Evolutionary conservation across 2,797 vertebrate species (phyloP), one percentile per base, ranked within the genome.

Genomic region (Lepidocolaptes lacrymiger): DNA sequence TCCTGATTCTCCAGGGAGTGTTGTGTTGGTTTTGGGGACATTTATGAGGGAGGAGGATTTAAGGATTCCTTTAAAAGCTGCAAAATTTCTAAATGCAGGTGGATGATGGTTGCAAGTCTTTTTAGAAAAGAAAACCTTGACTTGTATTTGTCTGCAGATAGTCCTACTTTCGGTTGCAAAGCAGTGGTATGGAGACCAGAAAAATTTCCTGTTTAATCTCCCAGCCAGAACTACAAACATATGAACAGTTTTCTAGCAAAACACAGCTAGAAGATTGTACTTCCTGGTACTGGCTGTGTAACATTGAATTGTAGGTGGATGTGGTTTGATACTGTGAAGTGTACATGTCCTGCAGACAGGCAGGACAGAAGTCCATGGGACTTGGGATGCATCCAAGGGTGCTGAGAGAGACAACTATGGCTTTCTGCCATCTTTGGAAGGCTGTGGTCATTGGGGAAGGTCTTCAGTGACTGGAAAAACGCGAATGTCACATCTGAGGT

Each of bases 21-120:
- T 76, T 89, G 46, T 79, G 88, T 95, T 94, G 74, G 13, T 94
- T 96, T 93, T 91, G 88, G 95, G 92, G 76, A 68, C 3, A 3
- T 89, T 84, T 88, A 72, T 36, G 46, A 86, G 58, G 34, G 49
- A 89, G 75, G 80, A 88, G 46, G 37, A 46, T 72, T 92, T 68
- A 77, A 61, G 30, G 41, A 80, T 80, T 83, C 41, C 37, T 88
- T 74, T 72, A 89, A 90, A 73, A 43, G 61, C 44, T 58, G 34
- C 3, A 34, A 22, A 69, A 51, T 72, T 86, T 93, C 59, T 72
- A 84, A 94, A 59, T 72, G 62, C 32, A 30, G 44, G 58, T 88
- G 61, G 68, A 80, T 85, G 49, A 44, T 78, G 39, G 14, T 67
- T 75, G 48, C 28, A 86, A 59, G 34, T 48, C 76, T 32, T 88